phyloP scores from a whole-genome alignment of 2,888 invertebrate genomes.

The Tromatobia lineatoria region DNA sequence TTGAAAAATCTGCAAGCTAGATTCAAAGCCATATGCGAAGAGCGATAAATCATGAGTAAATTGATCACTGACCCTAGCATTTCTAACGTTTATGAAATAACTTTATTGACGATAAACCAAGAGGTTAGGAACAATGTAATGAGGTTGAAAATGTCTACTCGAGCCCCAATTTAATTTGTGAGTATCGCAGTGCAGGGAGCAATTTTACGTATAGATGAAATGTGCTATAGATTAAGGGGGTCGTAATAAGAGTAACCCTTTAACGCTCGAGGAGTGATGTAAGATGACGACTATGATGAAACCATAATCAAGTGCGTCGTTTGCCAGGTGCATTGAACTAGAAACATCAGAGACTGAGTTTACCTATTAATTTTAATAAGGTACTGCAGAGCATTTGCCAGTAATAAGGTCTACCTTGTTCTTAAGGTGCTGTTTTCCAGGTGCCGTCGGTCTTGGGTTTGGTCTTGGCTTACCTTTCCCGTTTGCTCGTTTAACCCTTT shows the following conservation, averaged over 20 bases:
- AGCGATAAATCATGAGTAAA: too few species aligned
- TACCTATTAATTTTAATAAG: constrained; percentile 45
- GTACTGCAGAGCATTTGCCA: background rate
- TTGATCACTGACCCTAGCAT: too few species aligned
- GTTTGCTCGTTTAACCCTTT: constrained; percentile 31
- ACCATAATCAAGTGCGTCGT: constrained; percentile 41
- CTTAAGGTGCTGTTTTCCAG: constrained; percentile 2
- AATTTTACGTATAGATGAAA: background rate
- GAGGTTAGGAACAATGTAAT: background rate
- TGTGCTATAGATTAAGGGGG: background rate
- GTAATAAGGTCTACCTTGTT: constrained; percentile 25
- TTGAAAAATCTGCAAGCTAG: too few species aligned
- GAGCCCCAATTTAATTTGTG: background rate
- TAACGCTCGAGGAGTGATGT: constrained; percentile 2
- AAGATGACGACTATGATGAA: constrained; percentile 38
- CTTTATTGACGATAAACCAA: background rate
- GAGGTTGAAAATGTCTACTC: background rate
- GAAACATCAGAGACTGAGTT: constrained; percentile 26
- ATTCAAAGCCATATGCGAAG: too few species aligned
- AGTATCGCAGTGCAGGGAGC: background rate
- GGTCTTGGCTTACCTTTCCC: constrained; percentile 3
- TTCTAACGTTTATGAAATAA: background rate
- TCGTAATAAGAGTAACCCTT: background rate
- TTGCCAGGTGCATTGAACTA: constrained; percentile 25
- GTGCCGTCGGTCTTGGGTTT: background rate